Base-by-base conservation (phyloP, 2,113 vertebrate genomes). In the Phyllostomus hastatus region DNA sequence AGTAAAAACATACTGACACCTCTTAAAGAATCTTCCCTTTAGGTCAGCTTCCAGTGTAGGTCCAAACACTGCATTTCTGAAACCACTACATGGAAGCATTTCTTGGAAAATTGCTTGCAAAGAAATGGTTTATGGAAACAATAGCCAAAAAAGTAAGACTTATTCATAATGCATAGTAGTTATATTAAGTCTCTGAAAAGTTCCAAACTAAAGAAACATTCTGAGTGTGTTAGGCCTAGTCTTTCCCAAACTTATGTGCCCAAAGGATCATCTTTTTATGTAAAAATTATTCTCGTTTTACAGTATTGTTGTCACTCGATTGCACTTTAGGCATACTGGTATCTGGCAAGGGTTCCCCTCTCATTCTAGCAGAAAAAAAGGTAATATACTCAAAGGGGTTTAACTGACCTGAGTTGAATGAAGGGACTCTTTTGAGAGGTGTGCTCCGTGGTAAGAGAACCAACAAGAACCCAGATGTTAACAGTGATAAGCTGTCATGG, bases 71-170 rank as follows among this genome's bases (percentile, higher is more conserved):
- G 7, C n/a, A 82, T 76, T 94, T 93, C 64, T 89, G 78, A 81
- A 93, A 66, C 52, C 82, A 86, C 20, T 61, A 5, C 35, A 54
- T 57, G 15, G 43, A 38, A 93, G 2, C 6, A 1, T 87, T 96
- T 95, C 80, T 94, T 92, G 31, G 43, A 31, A 95, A 91, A 93
- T 4, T 93, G 76, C 24, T 90, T 97, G 20, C 17, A 69, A 78
- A 67, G 46, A 46, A 66, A 69, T 59, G 28, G n/a, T 91, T 88
- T 86, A n/a, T 57, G 31, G 33, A 83, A 69, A 66, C 82, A 41
- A 52, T 4, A 1, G 10, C 5, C 80, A 66, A 59, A 84, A 46
- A 67, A 84, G 35, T 70, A 86, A 78, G 24, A 2, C 15, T 70
- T 61, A 90, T 38, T 80, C 41, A 91, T 26, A n/a, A 43, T 88